Base-by-base conservation (phyloP, 1,140 invertebrate genomes). In the Charaxes varanes region DNA sequence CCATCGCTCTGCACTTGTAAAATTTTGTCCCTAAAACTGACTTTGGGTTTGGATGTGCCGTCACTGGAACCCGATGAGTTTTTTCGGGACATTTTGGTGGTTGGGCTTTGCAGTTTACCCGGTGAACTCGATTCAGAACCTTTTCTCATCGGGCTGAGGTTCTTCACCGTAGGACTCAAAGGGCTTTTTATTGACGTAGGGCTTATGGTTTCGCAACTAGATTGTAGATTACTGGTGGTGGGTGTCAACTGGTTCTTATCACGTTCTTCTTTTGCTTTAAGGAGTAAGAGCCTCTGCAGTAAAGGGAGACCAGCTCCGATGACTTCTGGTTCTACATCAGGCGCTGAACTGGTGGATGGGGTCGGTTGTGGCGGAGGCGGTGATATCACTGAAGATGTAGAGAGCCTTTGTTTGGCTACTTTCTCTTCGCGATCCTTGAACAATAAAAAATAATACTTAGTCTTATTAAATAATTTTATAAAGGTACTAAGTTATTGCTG, bases 261-360 rank as follows among this genome's bases (percentile, higher is more conserved):
- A 33, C 84, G 85, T 47, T 94, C 93, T 63, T 91, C 91, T 73
- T 93, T 94, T 6, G 91, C 90, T 73, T 94, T 94, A 4, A 95
- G 83, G 32, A 94, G 79, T 17, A 93, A 82, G 11, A 96, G 85
- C 44, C 93, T 85, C 67, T 96, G 93, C 2, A 95, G 83, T 4
- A 96, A 84, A 1, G 93, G 93, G 26, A 95, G 80, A 13, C 90
- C 91, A 24, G 89, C 89, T 6, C 90, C 91, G 8, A 92, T 87
- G 2, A 89, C 83, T 83, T 89, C 88, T 40, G 82, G 82, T 66
- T 87, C 83, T 16, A 38, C 56, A 34, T 85, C 71, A 21, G 80
- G 54, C 8, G 64, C 72, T 6, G 70, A 53, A 43, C 79, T 70
- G 41, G 82, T 62, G 51, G 86, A 86, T 16, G 85, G 62, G 4